Evolutionary conservation across 2,113 vertebrate genomes (phyloP).

Genomic region (Rhizomys pruinosus): DNA sequence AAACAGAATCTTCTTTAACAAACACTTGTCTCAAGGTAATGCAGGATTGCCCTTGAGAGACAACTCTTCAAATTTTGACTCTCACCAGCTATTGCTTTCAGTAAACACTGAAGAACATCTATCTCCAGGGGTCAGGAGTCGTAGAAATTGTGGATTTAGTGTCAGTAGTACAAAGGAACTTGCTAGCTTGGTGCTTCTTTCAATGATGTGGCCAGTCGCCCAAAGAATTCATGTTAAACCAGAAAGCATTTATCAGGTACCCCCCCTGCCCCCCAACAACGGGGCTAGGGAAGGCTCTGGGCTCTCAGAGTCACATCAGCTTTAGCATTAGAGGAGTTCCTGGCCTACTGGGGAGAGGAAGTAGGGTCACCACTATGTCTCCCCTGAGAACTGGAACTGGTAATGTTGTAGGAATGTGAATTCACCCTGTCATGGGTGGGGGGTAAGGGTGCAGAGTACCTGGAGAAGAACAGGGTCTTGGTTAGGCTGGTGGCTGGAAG

Average conservation of each 20-base stretch:
- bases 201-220: background rate
- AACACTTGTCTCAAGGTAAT: conserved; percentile 49
- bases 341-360: background rate
- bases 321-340: background rate
- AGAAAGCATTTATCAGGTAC: background rate
- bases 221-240: background rate
- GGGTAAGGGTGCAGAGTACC: fast-evolving
- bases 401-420: background rate
- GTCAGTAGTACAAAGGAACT: background rate
- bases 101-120: conserved; percentile 52
- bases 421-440: background rate
- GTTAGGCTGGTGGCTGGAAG: background rate
- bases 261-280: background rate
- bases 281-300: background rate
- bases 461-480: background rate
- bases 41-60: conserved; percentile 46
- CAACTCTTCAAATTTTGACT: conserved; percentile 7
- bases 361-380: background rate
- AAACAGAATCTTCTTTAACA: conserved; percentile 35
- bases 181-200: background rate
- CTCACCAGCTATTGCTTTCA: conserved; percentile 36
- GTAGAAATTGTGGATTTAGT: conserved; percentile 26
- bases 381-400: background rate
- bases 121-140: conserved; percentile 56
- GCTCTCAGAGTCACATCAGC: background rate